Conservation (phyloP, 2,888 invertebrate genomes). For the Synanthedon tipuliformis region DNA sequence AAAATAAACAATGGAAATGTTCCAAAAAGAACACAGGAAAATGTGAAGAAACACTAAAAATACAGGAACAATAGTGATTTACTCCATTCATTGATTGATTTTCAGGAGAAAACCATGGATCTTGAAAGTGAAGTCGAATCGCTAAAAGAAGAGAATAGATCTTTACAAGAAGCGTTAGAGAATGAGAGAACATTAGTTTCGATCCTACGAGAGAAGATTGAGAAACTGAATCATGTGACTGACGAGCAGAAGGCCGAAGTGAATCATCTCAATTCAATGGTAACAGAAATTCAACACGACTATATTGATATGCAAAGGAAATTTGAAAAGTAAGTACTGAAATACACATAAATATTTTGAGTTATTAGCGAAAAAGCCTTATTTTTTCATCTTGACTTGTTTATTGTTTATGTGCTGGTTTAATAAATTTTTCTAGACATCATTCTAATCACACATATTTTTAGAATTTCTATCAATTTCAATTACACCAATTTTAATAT, state of each 20-base stretch:
- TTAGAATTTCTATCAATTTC: too few species aligned
- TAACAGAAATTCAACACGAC: slow-evolving; percentile 58
- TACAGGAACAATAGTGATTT: background rate
- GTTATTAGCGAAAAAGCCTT: too few species aligned
- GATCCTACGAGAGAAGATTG: slow-evolving; percentile 58
- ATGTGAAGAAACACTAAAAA: background rate
- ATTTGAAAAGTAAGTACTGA: slow-evolving; percentile 39
- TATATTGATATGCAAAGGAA: slow-evolving; percentile 49
- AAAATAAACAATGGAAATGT: too few species aligned
- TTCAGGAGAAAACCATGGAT: slow-evolving; percentile 51
- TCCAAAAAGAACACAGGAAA: too few species aligned
- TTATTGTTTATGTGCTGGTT: too few species aligned
- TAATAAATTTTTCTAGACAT: too few species aligned
- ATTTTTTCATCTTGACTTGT: too few species aligned
- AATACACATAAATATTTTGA: too few species aligned
- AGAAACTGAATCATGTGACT: slow-evolving; percentile 55
- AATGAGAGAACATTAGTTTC: slow-evolving; percentile 65
- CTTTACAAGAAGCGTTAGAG: slow-evolving; percentile 59
- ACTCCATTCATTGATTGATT: slow-evolving; percentile 4
- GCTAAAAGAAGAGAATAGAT: slow-evolving; percentile 58
- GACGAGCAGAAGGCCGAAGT: slow-evolving; percentile 66
- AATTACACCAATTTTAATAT: too few species aligned
- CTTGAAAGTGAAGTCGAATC: slow-evolving; percentile 56
- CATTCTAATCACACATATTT: too few species aligned
- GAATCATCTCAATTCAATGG: slow-evolving; percentile 43